A percentile compares a stretch with the other conserved stretches of the same genome.
phyloP scores from a whole-genome alignment of 2,797 vertebrate genomes.

The Gymnoscopelus microlampas region DNA sequence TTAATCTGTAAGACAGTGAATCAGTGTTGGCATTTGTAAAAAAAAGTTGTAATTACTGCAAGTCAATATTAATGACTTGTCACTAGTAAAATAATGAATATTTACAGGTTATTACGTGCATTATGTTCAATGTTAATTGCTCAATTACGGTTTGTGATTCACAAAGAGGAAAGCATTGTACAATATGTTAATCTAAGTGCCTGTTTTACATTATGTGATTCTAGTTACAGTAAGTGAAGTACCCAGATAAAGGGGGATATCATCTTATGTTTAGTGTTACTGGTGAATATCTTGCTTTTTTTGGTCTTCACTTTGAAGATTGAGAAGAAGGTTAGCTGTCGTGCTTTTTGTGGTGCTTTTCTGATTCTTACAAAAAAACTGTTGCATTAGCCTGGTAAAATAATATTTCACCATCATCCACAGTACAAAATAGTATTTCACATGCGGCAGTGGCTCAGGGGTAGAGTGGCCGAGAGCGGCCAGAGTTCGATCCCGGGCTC shows the following conservation, averaged over 20 bases:
- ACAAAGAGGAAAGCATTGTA: conserved; percentile 4
- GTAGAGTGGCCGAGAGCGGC: too few species aligned
- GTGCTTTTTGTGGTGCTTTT: conserved; percentile 12
- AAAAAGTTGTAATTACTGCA: neutral
- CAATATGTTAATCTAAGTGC: conserved; percentile 37
- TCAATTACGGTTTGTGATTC: conserved; percentile 10
- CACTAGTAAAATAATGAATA: neutral
- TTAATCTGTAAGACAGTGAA: neutral
- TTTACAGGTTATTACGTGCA: conserved; percentile 3
- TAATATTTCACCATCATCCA: neutral
- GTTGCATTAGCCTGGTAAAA: conserved; percentile 12
- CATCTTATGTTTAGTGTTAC: neutral
- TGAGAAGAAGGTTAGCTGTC: conserved; percentile 1
- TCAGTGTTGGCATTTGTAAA: conserved; percentile 1
- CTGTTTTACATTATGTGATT: conserved; percentile 30
- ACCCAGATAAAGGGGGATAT: conserved; percentile 2
- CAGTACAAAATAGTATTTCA: neutral
- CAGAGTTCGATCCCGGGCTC: too few species aligned
- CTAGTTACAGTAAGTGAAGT: conserved; percentile 9
- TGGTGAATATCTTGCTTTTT: conserved; percentile 20
- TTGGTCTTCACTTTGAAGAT: neutral
- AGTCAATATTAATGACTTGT: neutral
- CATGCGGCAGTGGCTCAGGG: too few species aligned
- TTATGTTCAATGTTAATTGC: conserved; percentile 24
- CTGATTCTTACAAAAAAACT: conserved; percentile 27